Base-by-base conservation (phyloP, 1,140 invertebrate species). In the Melipona quadrifasciata region DNA sequence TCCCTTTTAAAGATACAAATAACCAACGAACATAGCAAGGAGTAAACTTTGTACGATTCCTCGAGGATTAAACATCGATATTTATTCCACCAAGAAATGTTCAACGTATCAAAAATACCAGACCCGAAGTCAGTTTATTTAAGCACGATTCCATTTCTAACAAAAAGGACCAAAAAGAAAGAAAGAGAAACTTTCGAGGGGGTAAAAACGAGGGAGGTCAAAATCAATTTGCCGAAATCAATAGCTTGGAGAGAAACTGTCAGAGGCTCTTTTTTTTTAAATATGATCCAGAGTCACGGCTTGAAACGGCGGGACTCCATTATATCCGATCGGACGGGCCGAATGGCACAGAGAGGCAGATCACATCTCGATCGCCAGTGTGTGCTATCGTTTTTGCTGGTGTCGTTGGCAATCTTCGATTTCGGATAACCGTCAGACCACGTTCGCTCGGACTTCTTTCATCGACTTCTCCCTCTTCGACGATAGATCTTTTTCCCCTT, bases 341-440 rank as follows among this genome's bases (percentile, higher is more conserved):
- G 4, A 47, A 21, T 21, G 21, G 39, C 24, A 8, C 19, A 21
- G 34, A 47, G 68, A 47, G 34, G 16, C 27, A 51, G 39, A 51
- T 83, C 34, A 27, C 64, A 47, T 68, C 53, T 31, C 79, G 39
- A 73, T 51, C 57, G 17, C 1, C 53, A 31, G 78, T 6, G 71
- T n/a, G 70, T 53, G 70, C 6, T 21, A n/a, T 19, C 79, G 70
- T 64, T 73, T 73, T 73, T 73, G n/a, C 19, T n/a, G 8, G 34
- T 16, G 1, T 1, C n/a, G 39, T 65, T 64, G 51, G 39, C 65
- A 65, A 55, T 68, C 78, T 80, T 80, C 79, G 79, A 80, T 80
- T 80, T 80, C 79, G 79, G 55, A 73, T 72, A 80, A 80, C 78
- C 78, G 58, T 80, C 72, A 72, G 55, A 61, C 79, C 68, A 39